phyloP scores from a whole-genome alignment of 1,140 invertebrate species.

The Heliconius himera region DNA sequence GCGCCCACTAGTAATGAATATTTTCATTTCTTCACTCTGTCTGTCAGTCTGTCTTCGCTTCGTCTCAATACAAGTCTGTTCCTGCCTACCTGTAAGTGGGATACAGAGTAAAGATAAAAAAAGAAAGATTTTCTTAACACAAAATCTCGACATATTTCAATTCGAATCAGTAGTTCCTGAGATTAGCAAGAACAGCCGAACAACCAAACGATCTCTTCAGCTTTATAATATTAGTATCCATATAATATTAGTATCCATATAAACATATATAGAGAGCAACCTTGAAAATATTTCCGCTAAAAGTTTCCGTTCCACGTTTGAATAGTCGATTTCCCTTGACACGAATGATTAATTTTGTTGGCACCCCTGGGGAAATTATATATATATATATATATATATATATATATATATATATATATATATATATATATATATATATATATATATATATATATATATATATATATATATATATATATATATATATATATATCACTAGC shows the following conservation, averaged over 20 bases:
- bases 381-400: slow-evolving; percentile 40
- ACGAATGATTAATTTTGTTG: slow-evolving; percentile 41
- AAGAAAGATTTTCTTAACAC: too few species aligned
- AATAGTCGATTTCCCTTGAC: slow-evolving; percentile 37
- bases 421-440: slow-evolving; percentile 37
- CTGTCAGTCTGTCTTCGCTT: too few species aligned
- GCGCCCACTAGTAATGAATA: too few species aligned
- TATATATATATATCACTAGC: slow-evolving; percentile 23
- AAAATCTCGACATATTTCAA: too few species aligned
- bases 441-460: too few species aligned
- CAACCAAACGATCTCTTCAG: not conserved
- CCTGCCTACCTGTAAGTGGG: too few species aligned
- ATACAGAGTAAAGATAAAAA: not conserved
- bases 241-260: not conserved
- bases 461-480: too few species aligned
- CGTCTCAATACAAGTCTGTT: too few species aligned
- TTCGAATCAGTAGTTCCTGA: not conserved
- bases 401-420: slow-evolving; percentile 41
- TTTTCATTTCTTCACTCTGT: too few species aligned
- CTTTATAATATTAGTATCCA: not conserved
- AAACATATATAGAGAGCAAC: not conserved
- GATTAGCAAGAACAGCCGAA: not conserved
- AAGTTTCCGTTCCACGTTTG: slow-evolving; percentile 23
- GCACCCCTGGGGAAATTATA: slow-evolving; percentile 32
- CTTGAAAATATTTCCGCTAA: not conserved